Base-by-base conservation (phyloP, 2,113 vertebrate species). In the Anarrhichthys ocellatus region DNA sequence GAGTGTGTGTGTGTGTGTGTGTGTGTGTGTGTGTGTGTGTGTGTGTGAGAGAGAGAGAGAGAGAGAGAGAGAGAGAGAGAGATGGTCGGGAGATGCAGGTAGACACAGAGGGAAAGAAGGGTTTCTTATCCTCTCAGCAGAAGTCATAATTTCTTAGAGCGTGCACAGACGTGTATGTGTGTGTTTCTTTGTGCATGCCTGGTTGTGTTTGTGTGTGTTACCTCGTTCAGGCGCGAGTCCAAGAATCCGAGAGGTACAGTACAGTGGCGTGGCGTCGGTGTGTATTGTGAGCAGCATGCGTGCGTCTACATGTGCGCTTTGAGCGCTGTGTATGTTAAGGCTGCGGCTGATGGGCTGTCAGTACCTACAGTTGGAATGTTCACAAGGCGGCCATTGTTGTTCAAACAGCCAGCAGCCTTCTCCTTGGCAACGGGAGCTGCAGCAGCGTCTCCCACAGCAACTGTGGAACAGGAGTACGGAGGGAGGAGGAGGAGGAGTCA, bases 381-480 rank as follows among this genome's bases (percentile, higher is more conserved):
- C 91, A 95, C 95, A 94, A 96, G 94, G 92, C 93, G 89, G 95
- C 93, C 95, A 95, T 95, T 95, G 94, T 96, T 95, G 96, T 96
- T 96, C 95, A 95, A 96, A 95, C 95, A 95, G 95, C 93, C 94
- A 95, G 95, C 95, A 94, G 95, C 94, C 93, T 95, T 96, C 95
- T 96, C 95, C 96, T 95, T 95, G 95, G 95, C 94, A 96, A 96
- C 96, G 93, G 95, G 95, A 89, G 95, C 96, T 94, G 95, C 95
- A 92, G 95, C 94, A 94, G 95, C 91, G 93, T 95, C 92, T 95
- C 95, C 95, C 94, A 95, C 95, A 89, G 95, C 94, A 96, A 96
- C 95, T 94, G 93, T 94, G 94, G 91, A 95, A 75, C 91, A 91
- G 92, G 89, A 91, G 92, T 89, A 88, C 77, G 91, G 90, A 89